phyloP scores from a whole-genome alignment of 2,113 vertebrate species.

The Todiramphus chloris region DNA sequence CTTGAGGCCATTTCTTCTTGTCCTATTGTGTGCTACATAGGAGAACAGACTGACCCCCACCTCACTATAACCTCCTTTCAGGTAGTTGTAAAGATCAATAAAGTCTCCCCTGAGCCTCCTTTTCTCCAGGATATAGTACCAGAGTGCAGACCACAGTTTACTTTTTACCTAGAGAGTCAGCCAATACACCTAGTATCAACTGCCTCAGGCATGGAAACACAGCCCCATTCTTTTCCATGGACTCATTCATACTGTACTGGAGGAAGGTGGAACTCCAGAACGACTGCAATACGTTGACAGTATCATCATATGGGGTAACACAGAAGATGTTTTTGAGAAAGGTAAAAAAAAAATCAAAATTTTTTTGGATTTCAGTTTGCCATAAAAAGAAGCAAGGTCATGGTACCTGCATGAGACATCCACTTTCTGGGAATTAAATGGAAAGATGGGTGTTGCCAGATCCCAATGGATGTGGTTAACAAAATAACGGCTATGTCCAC shows the following conservation, averaged over 20 bases:
- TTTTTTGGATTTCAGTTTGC: background rate
- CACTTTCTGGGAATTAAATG: background rate
- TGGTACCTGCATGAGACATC: background rate
- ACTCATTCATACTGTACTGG: too few species aligned
- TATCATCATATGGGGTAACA: too few species aligned
- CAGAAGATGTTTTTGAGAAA: background rate
- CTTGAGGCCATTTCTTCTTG: too few species aligned
- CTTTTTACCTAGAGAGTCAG: background rate
- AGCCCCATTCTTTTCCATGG: background rate
- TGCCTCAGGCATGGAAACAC: background rate
- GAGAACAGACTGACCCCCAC: too few species aligned
- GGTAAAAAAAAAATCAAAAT: background rate
- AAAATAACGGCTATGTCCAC: background rate
- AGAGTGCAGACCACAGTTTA: background rate
- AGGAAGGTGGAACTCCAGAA: too few species aligned
- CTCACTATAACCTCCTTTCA: too few species aligned
- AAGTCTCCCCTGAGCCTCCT: too few species aligned
- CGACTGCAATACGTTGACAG: too few species aligned
- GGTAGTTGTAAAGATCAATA: too few species aligned
- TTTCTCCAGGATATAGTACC: background rate
- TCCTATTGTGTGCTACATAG: too few species aligned
- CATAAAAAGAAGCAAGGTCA: background rate
- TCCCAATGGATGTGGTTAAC: background rate
- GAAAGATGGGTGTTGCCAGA: background rate
- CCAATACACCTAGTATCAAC: background rate